phyloP scores from a whole-genome alignment of 2,888 invertebrate genomes.

The Homarus gammarus region DNA sequence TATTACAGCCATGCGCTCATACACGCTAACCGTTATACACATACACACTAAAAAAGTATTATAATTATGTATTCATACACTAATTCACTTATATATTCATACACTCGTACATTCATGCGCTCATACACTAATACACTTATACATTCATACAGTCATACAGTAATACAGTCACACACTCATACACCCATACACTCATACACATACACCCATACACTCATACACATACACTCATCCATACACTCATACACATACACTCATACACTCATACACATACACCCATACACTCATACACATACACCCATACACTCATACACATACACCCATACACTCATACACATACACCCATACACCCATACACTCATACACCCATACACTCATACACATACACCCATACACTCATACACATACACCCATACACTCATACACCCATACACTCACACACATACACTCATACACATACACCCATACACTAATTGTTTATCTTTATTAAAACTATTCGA shows the following conservation, averaged over 20 bases:
- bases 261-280: no score
- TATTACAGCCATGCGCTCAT: no score
- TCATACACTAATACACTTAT: constrained; percentile 14
- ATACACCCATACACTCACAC: no score
- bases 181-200: not conserved
- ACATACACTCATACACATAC: constrained; percentile 1
- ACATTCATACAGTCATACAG: not conserved
- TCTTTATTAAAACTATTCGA: no score
- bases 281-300: not conserved
- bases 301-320: constrained; percentile 7
- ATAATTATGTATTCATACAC: not conserved
- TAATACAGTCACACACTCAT: not conserved
- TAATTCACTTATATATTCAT: not conserved
- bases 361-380: constrained; percentile 21
- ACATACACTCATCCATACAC: no score
- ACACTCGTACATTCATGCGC: constrained; percentile 26
- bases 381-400: constrained; percentile 5
- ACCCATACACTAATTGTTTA: no score
- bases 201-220: no score
- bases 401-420: not conserved
- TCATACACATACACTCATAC: constrained; percentile 1
- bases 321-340: no score
- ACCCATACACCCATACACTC: no score
- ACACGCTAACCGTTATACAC: no score
- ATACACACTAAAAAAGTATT: no score